Conservation (phyloP, 2,797 vertebrate genomes). For the Sternotherus odoratus region DNA sequence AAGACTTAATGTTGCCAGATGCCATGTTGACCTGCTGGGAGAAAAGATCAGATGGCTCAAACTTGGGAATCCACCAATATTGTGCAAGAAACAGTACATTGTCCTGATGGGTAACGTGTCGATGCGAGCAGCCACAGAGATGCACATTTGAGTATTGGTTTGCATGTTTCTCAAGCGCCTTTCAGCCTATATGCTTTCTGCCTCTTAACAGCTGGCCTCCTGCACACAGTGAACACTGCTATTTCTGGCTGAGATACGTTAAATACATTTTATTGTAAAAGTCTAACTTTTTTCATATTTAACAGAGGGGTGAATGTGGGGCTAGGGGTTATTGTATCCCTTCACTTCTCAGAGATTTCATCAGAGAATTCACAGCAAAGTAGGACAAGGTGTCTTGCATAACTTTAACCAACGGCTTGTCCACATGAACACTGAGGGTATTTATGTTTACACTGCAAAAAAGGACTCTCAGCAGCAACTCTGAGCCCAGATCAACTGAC, state of each 20-base stretch:
- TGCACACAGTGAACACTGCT: background rate
- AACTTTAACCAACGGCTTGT: background rate
- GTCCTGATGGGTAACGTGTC: background rate
- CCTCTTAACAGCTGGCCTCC: fast-evolving
- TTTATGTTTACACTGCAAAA: no score
- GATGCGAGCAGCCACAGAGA: background rate
- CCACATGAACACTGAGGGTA: background rate
- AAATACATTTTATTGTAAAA: background rate
- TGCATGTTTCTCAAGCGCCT: background rate
- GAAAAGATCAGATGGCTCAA: background rate
- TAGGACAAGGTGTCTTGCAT: background rate
- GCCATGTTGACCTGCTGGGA: background rate
- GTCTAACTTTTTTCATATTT: background rate
- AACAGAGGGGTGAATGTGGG: background rate
- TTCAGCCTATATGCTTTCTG: background rate
- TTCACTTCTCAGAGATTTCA: background rate
- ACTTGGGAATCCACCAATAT: background rate
- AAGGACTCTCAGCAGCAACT: no score
- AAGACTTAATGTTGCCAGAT: background rate
- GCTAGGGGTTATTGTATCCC: background rate
- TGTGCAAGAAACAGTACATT: background rate
- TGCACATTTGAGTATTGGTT: background rate
- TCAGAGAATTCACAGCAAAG: background rate
- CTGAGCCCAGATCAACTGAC: no score
- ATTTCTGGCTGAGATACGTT: background rate